These are phyloP conservation scores for Ondatra zibethicus DNA, from an alignment of 2,113 vertebrate genomes.

Conservation along the genomic window DNA sequence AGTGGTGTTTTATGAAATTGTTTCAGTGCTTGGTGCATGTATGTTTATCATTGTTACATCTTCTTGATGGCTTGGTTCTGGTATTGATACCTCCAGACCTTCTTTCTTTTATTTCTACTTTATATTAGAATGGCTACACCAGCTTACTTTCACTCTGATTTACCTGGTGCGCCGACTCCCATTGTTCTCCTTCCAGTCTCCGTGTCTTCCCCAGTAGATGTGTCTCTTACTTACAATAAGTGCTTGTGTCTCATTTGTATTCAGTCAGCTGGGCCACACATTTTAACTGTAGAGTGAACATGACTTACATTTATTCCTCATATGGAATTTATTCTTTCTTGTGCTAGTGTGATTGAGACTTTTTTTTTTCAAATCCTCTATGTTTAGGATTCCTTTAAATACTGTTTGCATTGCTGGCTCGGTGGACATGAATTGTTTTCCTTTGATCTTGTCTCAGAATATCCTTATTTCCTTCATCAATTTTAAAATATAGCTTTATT, in stretches of 20 bases:
- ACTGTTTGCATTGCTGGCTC: neutral
- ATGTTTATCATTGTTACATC: neutral
- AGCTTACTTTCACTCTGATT: neutral
- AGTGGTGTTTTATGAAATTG: neutral
- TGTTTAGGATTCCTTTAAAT: neutral
- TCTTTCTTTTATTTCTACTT: neutral
- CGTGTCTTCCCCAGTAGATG: neutral
- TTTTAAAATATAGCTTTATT: neutral
- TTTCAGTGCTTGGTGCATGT: neutral
- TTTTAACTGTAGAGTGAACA: neutral
- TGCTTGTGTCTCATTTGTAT: no score
- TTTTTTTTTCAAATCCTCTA: neutral
- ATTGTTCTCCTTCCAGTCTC: neutral
- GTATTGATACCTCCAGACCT: neutral
- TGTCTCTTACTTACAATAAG: neutral
- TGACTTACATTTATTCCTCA: neutral
- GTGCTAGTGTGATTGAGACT: neutral
- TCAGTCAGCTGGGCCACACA: no score
- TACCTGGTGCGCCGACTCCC: neutral
- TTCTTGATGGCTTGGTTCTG: neutral
- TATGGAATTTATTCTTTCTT: neutral
- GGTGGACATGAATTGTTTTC: neutral
- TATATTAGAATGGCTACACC: neutral
- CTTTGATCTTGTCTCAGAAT: neutral
- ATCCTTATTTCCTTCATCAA: neutral